These are phyloP conservation scores for Atherinosoma microstoma DNA, from an alignment of 2,797 vertebrate genomes.

Conservation along the genomic window DNA sequence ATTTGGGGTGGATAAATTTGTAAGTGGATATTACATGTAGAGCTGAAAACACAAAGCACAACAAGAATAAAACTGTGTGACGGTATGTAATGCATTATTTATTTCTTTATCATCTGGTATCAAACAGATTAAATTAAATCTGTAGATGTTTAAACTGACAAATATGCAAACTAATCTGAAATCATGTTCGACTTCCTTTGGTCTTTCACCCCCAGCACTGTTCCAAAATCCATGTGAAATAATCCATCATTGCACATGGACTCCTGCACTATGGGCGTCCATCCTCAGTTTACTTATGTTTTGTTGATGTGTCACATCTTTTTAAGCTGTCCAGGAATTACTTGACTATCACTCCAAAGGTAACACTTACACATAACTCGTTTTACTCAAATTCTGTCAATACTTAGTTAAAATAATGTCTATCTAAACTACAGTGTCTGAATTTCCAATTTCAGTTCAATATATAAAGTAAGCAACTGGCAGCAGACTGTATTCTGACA, in stretches of 20 bases:
- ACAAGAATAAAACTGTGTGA: constrained; percentile 1
- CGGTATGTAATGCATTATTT: constrained; percentile 8
- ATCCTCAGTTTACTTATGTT: not conserved
- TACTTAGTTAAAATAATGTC: constrained; percentile 2
- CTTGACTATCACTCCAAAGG: not conserved
- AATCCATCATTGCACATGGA: not conserved
- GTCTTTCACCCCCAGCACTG: not conserved
- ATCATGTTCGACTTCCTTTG: not conserved
- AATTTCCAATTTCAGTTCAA: not conserved
- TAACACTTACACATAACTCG: not conserved
- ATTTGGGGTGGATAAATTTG: not conserved
- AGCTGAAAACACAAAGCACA: not conserved
- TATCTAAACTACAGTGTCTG: not conserved
- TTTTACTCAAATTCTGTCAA: not conserved
- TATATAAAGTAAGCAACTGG: not conserved
- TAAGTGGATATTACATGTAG: not conserved
- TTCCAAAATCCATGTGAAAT: not conserved
- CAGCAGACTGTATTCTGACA: not conserved
- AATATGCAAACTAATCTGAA: constrained; percentile 4
- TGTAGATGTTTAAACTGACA: not conserved
- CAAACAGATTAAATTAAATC: constrained; percentile 3
- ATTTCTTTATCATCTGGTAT: constrained; percentile 20
- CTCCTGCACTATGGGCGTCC: not conserved
- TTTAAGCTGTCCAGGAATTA: not conserved
- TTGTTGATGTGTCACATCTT: not conserved